phyloP scores from a whole-genome alignment of 2,797 vertebrate species.

The Gambelia wislizenii region DNA sequence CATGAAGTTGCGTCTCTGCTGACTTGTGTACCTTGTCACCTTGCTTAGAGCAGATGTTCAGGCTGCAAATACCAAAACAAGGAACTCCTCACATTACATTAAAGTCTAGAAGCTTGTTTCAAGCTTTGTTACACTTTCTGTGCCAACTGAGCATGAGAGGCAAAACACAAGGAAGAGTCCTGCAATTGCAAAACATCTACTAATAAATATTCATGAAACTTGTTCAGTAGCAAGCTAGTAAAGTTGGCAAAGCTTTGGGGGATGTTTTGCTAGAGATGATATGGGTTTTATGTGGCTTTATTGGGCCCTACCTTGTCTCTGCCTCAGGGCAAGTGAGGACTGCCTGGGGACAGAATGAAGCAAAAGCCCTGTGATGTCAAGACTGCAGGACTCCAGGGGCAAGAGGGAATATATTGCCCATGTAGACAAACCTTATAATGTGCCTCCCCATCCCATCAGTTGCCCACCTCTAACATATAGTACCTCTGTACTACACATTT shows the following conservation, averaged over 20 bases:
- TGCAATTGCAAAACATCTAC: conserved; percentile 71
- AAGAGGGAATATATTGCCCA: no score
- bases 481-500: no score
- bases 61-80: conserved; percentile 75
- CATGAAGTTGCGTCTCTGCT: conserved; percentile 67
- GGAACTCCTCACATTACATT: conserved; percentile 74
- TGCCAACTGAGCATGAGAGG: conserved; percentile 74
- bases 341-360: no score
- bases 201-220: conserved; percentile 77
- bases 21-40: conserved; percentile 41
- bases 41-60: conserved; percentile 74
- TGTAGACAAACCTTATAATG: no score
- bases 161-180: conserved; percentile 74
- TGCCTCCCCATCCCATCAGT: no score
- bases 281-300: conserved; percentile 39
- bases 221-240: conserved; percentile 64
- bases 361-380: no score
- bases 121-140: conserved; percentile 73
- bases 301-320: no score
- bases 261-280: conserved; percentile 63
- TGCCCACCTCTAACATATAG: no score
- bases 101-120: conserved; percentile 72
- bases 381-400: no score
- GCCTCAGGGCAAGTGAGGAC: no score
- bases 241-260: conserved; percentile 38